Base-by-base conservation (phyloP, 2,888 invertebrate genomes). In the Mermis nigrescens region DNA sequence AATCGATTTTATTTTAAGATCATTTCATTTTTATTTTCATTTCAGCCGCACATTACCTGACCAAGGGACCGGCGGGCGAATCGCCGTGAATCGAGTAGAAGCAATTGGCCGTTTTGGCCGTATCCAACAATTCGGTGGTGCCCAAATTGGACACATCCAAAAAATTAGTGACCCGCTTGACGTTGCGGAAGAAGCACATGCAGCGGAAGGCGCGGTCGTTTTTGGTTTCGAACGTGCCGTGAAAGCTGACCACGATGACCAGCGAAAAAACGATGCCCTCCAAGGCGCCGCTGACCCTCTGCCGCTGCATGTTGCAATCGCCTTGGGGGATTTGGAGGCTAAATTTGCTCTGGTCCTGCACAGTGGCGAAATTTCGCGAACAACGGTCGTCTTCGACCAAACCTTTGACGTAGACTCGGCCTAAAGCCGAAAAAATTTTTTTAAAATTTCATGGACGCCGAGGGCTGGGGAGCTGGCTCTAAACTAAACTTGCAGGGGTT, bases 101-200 rank as follows among this genome's bases (percentile, higher is more conserved):
- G 59, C 69, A 70, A n/a, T 62, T 62, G 24, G 69, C 68, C 55
- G 63, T 66, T 55, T 64, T 62, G 22, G 64, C 66, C 4, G 69
- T 69, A 60, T 69, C 68, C 38, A 68, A 55, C 52, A 68, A 60
- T 27, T 67, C 67, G 26, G 65, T 68, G 53, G 66, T 66, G 28
- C 63, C 64, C 31, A 66, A 60, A 28, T 58, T 57, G 32, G 63
- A 62, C 31, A 68, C 64, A 60, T 69, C 68, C 51, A 68, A 64
- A 24, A 63, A 62, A 48, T 67, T 65, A 28, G 68, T 68, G 27
- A 68, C 60, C 2, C 64, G 66, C 58, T 68, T 67, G 52, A 69
- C 63, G 61, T 65, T 68, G 19, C 63, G 62, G 67, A 70, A 68
- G 64, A 68, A 69, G 63, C 69, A 70, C 66, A 70, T 69, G 60